phyloP scores from a whole-genome alignment of 2,797 vertebrate genomes.

The Peromyscus nudipes region DNA sequence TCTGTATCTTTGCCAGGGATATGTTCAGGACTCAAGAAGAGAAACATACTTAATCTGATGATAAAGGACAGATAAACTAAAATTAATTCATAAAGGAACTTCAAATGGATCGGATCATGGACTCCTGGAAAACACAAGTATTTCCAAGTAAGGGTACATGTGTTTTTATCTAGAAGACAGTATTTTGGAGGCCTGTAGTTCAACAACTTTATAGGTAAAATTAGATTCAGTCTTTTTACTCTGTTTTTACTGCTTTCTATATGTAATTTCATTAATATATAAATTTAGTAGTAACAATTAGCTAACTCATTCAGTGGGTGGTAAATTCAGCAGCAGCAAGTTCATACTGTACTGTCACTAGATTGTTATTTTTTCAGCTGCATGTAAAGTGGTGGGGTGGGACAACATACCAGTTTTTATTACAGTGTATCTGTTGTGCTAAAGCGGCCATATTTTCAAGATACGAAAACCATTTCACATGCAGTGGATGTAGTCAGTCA shows the following conservation, averaged over 20 bases:
- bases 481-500: conserved; percentile 61
- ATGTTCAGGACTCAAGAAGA: background rate
- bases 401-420: conserved; percentile 72
- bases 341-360: conserved; percentile 72
- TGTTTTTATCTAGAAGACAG: background rate
- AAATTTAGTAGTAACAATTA: conserved; percentile 87
- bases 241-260: conserved; percentile 96
- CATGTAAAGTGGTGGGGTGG: conserved; percentile 23
- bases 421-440: conserved; percentile 77
- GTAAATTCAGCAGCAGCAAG: conserved; percentile 79
- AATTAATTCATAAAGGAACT: background rate
- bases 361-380: conserved; percentile 71
- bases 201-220: background rate
- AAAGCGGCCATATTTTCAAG: conserved; percentile 54
- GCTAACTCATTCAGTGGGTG: conserved; percentile 85
- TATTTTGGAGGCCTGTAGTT: rapidly evolving
- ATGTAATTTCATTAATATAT: conserved; percentile 89
- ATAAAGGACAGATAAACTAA: background rate
- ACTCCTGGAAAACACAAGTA: background rate
- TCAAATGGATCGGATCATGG: background rate
- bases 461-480: conserved; percentile 76
- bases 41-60: background rate
- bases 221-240: conserved; percentile 91
- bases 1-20: background rate
- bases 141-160: background rate